phyloP scores from a whole-genome alignment of 2,888 invertebrate genomes.

The Bugula neritina region DNA sequence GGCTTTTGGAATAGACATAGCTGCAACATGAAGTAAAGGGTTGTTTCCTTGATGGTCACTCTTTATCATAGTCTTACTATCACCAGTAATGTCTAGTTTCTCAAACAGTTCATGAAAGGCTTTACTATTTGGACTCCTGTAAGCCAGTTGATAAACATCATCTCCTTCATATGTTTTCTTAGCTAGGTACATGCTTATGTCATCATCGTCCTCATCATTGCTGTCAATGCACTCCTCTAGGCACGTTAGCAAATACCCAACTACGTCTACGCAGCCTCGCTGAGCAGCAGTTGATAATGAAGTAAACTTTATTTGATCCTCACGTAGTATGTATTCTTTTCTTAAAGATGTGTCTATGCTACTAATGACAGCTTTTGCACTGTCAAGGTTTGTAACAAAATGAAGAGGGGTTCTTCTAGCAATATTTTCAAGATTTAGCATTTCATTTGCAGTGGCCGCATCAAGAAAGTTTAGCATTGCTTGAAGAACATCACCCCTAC shows the following conservation, averaged over 20 bases:
- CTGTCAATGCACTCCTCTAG: not conserved
- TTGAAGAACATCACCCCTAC: not conserved
- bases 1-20: not conserved
- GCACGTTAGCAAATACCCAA: not conserved
- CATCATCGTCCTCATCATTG: not conserved
- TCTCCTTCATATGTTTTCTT: not conserved
- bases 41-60: not conserved
- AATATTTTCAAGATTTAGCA: not conserved
- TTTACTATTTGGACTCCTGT: not conserved
- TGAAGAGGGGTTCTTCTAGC: not conserved
- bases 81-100: not conserved
- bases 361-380: not conserved
- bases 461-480: not conserved
- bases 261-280: not conserved
- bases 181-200: not conserved
- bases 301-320: not conserved
- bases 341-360: not conserved
- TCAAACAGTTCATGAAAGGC: not conserved
- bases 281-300: not conserved
- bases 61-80: not conserved
- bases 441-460: not conserved
- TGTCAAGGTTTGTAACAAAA: not conserved
- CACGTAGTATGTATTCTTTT: not conserved
- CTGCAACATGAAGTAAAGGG: not conserved
- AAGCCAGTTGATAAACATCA: not conserved